A percentile compares a stretch with the other conserved stretches of the same genome.
Evolutionary conservation across 2,113 vertebrate genomes (phyloP).

Genomic region (Percopsis transmontana): DNA sequence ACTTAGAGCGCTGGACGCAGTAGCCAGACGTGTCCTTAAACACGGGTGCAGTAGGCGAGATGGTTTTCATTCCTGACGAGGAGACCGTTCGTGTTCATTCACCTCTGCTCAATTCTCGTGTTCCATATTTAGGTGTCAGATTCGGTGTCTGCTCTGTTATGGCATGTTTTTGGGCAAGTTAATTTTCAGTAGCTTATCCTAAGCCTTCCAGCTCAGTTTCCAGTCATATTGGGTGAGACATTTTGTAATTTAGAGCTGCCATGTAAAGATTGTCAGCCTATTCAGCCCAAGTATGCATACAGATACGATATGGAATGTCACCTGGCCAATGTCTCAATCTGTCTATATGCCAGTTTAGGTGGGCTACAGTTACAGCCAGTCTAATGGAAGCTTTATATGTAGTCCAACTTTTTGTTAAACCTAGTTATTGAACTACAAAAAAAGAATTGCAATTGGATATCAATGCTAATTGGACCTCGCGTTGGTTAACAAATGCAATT

Average conservation of each 20-base stretch:
- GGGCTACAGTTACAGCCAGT: conserved; percentile 11
- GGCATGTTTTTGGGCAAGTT: conserved; percentile 61
- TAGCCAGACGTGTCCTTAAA: background rate
- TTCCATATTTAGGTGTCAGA: conserved; percentile 53
- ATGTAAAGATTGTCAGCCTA: conserved; percentile 38
- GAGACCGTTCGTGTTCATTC: conserved; percentile 47
- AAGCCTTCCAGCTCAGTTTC: conserved; percentile 40
- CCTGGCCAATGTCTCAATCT: conserved; percentile 28
- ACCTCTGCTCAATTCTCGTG: conserved; percentile 41
- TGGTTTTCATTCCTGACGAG: conserved; percentile 49
- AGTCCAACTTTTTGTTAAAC: background rate
- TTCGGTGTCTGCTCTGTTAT: conserved; percentile 52
- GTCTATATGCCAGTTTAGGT: conserved; percentile 19
- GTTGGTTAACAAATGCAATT: conserved; percentile 19
- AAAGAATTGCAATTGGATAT: background rate
- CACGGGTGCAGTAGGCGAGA: background rate
- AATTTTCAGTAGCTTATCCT: conserved; percentile 58
- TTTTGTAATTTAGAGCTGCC: conserved; percentile 24
- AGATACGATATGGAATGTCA: conserved; percentile 31
- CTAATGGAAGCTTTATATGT: background rate
- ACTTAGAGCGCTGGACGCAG: background rate
- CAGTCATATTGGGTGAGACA: conserved; percentile 15
- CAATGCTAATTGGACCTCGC: conserved; percentile 28
- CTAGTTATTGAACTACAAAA: background rate
- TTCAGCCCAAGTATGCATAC: conserved; percentile 25